phyloP scores from a whole-genome alignment of 2,113 vertebrate species.

The Setophaga petechia region DNA sequence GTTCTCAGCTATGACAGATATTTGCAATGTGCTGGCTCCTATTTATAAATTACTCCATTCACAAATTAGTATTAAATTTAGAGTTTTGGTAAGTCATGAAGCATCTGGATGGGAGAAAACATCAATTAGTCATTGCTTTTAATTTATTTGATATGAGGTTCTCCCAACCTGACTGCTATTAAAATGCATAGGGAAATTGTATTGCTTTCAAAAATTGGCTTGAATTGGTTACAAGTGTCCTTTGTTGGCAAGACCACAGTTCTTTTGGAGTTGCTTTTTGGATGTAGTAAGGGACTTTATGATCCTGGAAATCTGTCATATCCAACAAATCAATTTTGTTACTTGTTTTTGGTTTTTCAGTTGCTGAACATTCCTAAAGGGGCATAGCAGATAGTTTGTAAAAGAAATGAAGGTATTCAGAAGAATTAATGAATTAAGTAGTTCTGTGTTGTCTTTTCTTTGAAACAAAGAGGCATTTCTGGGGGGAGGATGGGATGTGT shows the following conservation, averaged over 20 bases:
- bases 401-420: slow-evolving; percentile 25
- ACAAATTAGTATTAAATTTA: neutral
- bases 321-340: neutral
- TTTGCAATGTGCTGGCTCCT: neutral
- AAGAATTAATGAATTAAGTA: slow-evolving; percentile 52
- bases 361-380: slow-evolving; percentile 6
- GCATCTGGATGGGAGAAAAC: neutral
- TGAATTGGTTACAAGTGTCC: neutral
- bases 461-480: slow-evolving; percentile 24
- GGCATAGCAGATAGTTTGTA: slow-evolving; percentile 10
- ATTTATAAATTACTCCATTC: neutral
- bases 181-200: neutral
- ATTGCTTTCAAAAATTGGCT: neutral
- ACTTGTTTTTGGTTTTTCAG: slow-evolving; percentile 14
- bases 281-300: neutral
- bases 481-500: slow-evolving; percentile 3
- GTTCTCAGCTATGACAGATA: neutral
- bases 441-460: neutral
- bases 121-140: neutral
- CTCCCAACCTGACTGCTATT: neutral
- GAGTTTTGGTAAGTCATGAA: neutral
- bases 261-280: neutral
- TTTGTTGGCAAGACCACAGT: neutral
- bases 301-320: slow-evolving; percentile 8
- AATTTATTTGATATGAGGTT: neutral